Conservation (phyloP, 2,888 invertebrate species). For the Rutpela maculata region DNA sequence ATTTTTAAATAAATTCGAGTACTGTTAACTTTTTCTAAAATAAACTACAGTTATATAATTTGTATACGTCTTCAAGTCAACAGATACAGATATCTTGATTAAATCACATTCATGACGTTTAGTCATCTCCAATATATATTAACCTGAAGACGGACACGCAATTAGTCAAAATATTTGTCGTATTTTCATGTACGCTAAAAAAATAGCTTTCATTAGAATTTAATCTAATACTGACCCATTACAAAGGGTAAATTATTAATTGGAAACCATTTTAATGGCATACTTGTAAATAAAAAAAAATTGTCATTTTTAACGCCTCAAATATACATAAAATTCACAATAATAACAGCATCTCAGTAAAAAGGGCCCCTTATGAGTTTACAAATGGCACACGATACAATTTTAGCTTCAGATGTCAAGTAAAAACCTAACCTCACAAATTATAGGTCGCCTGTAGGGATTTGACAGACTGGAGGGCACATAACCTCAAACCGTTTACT, state of each 20-base stretch:
- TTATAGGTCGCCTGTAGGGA: too few species aligned
- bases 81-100: not conserved
- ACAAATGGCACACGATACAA: not conserved
- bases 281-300: not conserved
- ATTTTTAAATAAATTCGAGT: not conserved
- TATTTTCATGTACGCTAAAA: not conserved
- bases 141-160: conserved; percentile 1
- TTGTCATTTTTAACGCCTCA: not conserved
- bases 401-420: not conserved
- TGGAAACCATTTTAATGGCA: conserved; percentile 1
- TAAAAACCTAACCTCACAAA: not conserved
- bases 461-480: too few species aligned
- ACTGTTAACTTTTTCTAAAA: conserved; percentile 6
- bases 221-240: not conserved
- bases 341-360: not conserved
- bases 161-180: not conserved
- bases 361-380: not conserved
- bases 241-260: not conserved
- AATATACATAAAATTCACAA: not conserved
- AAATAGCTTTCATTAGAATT: not conserved
- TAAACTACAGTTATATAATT: not conserved
- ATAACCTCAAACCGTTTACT: too few species aligned
- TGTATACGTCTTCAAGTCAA: not conserved
- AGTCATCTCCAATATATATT: not conserved
- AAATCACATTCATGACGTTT: not conserved